Conservation (phyloP, 2,888 invertebrate species). For the Slavum lentiscoides region DNA sequence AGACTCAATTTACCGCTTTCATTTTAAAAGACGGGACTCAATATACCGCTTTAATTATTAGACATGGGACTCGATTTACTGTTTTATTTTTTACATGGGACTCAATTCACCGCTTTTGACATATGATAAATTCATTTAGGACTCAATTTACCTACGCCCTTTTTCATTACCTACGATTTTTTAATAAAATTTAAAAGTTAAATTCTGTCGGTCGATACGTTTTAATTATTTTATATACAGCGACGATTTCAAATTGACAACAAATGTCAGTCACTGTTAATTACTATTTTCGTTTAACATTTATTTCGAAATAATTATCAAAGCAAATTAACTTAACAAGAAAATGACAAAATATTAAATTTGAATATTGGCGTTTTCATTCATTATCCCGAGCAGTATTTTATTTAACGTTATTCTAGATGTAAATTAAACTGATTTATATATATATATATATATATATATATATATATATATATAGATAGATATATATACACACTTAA, state of each 20-base stretch:
- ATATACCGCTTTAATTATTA: no score
- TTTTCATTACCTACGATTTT: no score
- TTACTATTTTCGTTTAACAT: neutral
- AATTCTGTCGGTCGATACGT: neutral
- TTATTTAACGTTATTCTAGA: constrained; percentile 1
- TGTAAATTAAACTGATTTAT: constrained; percentile 1
- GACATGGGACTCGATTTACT: no score
- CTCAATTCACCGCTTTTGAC: no score
- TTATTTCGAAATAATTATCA: neutral
- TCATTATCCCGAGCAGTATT: neutral
- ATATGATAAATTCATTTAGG: no score
- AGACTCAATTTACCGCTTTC: no score
- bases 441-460: no score
- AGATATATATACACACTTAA: neutral
- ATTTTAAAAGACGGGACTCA: no score
- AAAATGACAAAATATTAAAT: neutral
- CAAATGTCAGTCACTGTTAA: neutral
- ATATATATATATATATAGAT: no score
- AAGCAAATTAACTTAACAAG: neutral
- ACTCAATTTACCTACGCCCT: no score
- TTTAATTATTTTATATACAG: neutral
- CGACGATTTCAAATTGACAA: neutral
- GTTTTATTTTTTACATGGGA: no score
- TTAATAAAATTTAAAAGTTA: neutral
- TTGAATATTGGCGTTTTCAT: neutral